Evolutionary conservation across 2,888 invertebrate species (phyloP).

Genomic region (Kryphioiulus occultus): DNA sequence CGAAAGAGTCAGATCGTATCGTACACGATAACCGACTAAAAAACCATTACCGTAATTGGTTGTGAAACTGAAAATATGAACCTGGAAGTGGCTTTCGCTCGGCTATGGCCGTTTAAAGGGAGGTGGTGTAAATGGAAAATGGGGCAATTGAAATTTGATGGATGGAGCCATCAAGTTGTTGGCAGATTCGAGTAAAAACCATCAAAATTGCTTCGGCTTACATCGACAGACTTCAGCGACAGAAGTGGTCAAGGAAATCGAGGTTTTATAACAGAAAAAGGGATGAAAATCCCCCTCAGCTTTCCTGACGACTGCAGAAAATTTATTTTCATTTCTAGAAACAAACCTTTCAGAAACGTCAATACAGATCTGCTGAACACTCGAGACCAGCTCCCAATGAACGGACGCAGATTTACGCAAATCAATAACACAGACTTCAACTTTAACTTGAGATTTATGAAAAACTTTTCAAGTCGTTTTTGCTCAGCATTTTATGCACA

Average conservation of each 20-base stretch:
- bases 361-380: not conserved
- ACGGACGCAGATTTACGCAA: not conserved
- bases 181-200: constrained; percentile 42
- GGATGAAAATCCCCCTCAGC: constrained; percentile 6
- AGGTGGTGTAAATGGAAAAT: constrained; percentile 42
- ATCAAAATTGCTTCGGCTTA: constrained; percentile 40
- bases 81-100: constrained; percentile 39
- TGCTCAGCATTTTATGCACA: too few species aligned
- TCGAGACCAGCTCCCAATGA: not conserved
- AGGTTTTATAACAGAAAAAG: constrained; percentile 3
- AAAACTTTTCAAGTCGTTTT: too few species aligned
- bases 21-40: constrained; percentile 41
- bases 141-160: constrained; percentile 48
- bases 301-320: constrained; percentile 9
- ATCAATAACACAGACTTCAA: not conserved
- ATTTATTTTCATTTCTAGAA: constrained; percentile 38
- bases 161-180: constrained; percentile 48
- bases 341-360: not conserved
- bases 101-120: constrained; percentile 7
- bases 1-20: constrained; percentile 37
- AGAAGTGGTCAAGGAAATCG: constrained; percentile 37
- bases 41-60: constrained; percentile 49
- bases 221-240: constrained; percentile 39
- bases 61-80: constrained; percentile 49
- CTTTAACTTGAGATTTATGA: too few species aligned